Percentiles rank a stretch among this genome's conserved stretches.
Evolutionary conservation across 2,888 invertebrate genomes (phyloP).

Genomic region (Cephonodes hylas): DNA sequence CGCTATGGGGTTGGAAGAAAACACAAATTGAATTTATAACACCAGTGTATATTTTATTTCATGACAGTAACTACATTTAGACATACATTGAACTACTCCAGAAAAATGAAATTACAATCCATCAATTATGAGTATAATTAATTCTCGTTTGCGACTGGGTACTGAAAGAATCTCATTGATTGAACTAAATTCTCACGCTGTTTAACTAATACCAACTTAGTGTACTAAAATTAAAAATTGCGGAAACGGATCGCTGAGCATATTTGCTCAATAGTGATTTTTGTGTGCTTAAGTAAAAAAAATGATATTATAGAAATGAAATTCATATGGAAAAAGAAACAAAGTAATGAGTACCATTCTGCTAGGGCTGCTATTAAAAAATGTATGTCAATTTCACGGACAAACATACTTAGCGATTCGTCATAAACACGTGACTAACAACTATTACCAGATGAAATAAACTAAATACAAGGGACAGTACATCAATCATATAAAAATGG

Average conservation of each 20-base stretch:
- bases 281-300: too few relatives aligned
- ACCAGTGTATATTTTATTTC: not conserved
- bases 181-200: conserved; percentile 37
- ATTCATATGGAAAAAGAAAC: too few relatives aligned
- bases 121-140: conserved; percentile 68
- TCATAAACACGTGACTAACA: not conserved
- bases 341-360: too few relatives aligned
- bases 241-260: not conserved
- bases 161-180: conserved; percentile 64
- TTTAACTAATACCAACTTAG: conserved; percentile 48
- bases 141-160: conserved; percentile 72
- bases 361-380: too few relatives aligned
- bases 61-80: not conserved
- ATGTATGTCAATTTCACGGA: not conserved
- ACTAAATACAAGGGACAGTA: not conserved
- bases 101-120: conserved; percentile 32
- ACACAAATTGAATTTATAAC: not conserved
- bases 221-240: not conserved
- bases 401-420: not conserved
- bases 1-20: not conserved
- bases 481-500: conserved; percentile 8
- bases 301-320: not conserved
- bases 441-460: not conserved
- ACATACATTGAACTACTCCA: not conserved
- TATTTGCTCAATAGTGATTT: not conserved